Base-by-base conservation (phyloP, 2,797 vertebrate genomes). In the Diplodus sargus region DNA sequence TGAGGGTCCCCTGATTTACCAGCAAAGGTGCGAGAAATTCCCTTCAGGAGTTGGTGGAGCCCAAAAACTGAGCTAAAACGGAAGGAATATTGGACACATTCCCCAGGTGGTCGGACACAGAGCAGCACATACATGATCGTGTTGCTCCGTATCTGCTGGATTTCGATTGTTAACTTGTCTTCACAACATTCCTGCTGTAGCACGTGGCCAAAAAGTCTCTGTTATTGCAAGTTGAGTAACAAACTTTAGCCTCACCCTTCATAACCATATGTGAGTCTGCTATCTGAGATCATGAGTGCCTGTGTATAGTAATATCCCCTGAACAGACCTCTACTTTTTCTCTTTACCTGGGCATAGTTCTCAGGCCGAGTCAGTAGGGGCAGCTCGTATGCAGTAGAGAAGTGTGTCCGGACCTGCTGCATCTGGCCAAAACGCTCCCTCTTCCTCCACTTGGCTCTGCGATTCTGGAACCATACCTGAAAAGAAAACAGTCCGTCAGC, bases 391-490 rank as follows among this genome's bases (percentile, higher is more conserved):
- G 98, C 96, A 0, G 97, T 97, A 54, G 98, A 98, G 94, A 99
- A 99, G 92, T 99, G 98, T 12, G 97, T 99, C 60, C 98, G 97
- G 84, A 99, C 98, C 94, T 99, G 98, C 88, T 99, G 98, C 98
- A 99, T 99, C 93, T 99, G 98, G 16, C 98, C 98, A 0, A 99
- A 99, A 9, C 98, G 95, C 81, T 99, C 98, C 84, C 98, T 93
- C 94, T 99, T 99, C 87, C 98, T 96, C 98, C 98, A 99, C 86
- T 99, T 99, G 3, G 98, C 98, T 90, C 98, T 94, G 45, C 98
- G 96, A 90, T 99, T 99, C 94, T 99, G 98, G 90, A 99, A 99
- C 98, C 98, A 99, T 81, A 99, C 98, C 98, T 99, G 85, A 23
- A 81, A 76, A 58, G n/a, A 85, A 78, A 82, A 57, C 43, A 75